Conservation (phyloP, 2,113 vertebrate genomes). For the Pholis gunnellus region DNA sequence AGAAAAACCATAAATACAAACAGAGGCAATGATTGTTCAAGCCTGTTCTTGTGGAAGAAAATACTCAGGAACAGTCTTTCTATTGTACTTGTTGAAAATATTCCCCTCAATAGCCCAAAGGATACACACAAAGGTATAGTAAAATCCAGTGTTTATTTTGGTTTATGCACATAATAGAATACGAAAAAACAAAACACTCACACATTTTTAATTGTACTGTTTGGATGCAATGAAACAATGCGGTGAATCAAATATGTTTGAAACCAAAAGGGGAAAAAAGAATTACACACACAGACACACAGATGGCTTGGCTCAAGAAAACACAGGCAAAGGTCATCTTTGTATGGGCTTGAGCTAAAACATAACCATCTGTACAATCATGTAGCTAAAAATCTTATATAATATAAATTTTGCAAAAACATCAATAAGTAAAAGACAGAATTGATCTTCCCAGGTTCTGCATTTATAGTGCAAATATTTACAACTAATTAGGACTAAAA, state of each 20-base stretch:
- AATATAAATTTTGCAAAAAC: too few species aligned
- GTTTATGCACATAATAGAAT: conserved; percentile 41
- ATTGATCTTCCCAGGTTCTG: too few species aligned
- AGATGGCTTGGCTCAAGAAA: conserved; percentile 17
- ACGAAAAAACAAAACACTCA: conserved; percentile 29
- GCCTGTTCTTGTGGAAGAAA: conserved; percentile 1
- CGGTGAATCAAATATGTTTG: conserved; percentile 33
- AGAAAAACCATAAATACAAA: conserved; percentile 24
- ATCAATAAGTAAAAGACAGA: too few species aligned
- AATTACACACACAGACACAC: conserved; percentile 23
- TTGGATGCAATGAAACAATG: conserved; percentile 18
- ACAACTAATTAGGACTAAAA: conserved; percentile 5
- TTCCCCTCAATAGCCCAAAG: not conserved
- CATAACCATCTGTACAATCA: conserved; percentile 20
- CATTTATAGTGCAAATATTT: conserved; percentile 39
- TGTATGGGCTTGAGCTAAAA: conserved; percentile 28
- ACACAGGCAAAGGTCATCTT: not conserved
- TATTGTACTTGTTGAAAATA: conserved; percentile 10
- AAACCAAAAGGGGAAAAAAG: conserved; percentile 23
- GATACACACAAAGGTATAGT: conserved; percentile 1
- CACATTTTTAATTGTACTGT: conserved; percentile 23
- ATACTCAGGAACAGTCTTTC: not conserved
- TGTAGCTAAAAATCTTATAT: not conserved
- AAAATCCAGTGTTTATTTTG: conserved; percentile 81
- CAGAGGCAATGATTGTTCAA: not conserved